Evolutionary conservation across 2,888 invertebrate genomes (phyloP).

Genomic region (Lepas anatifera): DNA sequence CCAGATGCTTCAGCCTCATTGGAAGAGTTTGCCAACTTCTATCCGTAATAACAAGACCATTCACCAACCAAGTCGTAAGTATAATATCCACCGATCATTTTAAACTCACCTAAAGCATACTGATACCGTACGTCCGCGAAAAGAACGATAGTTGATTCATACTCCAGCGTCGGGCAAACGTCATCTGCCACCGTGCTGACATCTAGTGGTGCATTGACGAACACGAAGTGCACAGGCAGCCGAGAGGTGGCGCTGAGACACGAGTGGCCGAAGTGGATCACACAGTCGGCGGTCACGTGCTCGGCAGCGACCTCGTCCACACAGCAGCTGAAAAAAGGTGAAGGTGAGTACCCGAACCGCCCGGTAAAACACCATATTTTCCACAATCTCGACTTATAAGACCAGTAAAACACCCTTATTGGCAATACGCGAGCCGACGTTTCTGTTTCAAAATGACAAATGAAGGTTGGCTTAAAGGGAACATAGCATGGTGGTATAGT

Average conservation of each 20-base stretch:
- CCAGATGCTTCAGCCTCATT: too few species aligned
- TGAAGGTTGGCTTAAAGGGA: not conserved
- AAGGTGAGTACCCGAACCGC: not conserved
- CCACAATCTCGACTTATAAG: not conserved
- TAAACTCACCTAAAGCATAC: conserved; percentile 30
- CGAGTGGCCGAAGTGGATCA: conserved; percentile 83
- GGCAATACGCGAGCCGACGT: too few species aligned
- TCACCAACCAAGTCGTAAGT: too few species aligned
- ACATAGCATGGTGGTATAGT: too few species aligned
- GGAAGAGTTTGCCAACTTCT: too few species aligned
- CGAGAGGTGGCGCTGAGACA: conserved; percentile 64
- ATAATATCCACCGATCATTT: not conserved
- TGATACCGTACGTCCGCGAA: conserved; percentile 35
- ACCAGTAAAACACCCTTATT: not conserved
- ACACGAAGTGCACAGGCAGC: conserved; percentile 62
- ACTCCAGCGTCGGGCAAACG: not conserved
- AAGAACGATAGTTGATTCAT: conserved; percentile 27
- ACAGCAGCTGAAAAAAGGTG: conserved; percentile 56
- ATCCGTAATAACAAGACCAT: too few species aligned
- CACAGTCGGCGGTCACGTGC: conserved; percentile 69
- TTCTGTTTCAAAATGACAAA: not conserved
- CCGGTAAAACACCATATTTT: not conserved
- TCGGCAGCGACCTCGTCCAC: conserved; percentile 79
- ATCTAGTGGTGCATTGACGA: conserved; percentile 50
- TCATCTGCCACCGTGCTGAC: conserved; percentile 25